Conservation (phyloP, 2,113 vertebrate species). For the Rhea pennata region DNA sequence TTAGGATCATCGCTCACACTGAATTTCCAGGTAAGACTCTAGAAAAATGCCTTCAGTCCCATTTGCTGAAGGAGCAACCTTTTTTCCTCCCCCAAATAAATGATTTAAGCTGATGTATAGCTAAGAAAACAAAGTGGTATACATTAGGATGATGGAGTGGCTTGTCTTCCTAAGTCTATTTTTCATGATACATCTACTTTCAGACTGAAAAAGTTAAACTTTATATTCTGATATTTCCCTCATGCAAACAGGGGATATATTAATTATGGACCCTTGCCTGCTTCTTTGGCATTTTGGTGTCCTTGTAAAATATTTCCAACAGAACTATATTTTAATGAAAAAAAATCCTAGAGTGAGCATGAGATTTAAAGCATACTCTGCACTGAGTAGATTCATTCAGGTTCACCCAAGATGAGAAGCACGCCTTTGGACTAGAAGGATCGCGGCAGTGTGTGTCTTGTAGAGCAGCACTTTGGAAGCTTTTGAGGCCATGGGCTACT, state of each 20-base stretch:
- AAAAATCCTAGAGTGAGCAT: no score
- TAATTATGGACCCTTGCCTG: background rate
- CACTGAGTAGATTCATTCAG: no score
- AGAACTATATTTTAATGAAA: background rate
- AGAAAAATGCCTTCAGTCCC: background rate
- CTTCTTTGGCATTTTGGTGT: background rate
- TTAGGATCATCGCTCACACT: background rate
- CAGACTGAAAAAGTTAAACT: background rate
- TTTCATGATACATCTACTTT: background rate
- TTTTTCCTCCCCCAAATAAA: background rate
- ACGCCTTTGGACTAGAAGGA: background rate
- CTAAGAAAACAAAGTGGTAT: background rate
- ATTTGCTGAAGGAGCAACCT: background rate
- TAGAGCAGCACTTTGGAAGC: background rate
- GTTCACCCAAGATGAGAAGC: background rate
- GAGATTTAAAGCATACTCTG: background rate
- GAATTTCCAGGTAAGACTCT: background rate
- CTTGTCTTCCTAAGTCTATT: background rate
- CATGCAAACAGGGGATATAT: background rate
- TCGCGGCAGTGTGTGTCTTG: no score
- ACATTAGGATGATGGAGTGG: background rate
- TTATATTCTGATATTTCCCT: background rate
- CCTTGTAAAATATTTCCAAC: background rate
- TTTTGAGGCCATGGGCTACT: background rate
- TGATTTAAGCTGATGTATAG: background rate